Base-by-base conservation (phyloP, 2,113 vertebrate species). In the Phycodurus eques region DNA sequence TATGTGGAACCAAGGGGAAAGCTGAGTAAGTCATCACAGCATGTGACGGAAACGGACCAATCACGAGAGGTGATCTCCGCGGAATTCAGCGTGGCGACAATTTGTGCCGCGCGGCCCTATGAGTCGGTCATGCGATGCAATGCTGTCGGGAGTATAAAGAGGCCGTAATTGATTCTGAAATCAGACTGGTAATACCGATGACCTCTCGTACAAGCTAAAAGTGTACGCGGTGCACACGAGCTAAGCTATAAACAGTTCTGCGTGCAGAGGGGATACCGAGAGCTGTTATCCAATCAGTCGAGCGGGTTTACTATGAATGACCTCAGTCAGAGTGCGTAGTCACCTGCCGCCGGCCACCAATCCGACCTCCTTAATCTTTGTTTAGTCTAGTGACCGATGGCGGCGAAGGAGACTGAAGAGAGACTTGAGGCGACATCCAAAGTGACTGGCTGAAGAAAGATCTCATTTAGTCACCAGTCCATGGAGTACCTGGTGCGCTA, bases 371-470 rank as follows among this genome's bases (percentile, higher is more conserved):
- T 33, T 83, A 85, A 88, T 87, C 78, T 78, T 11, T 72, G 65
- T 71, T 66, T 75, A 74, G 72, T 84, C 76, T 54, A 71, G 83
- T 81, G 81, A 84, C 81, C 63, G n/a, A 69, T 54, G 71, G 47
- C 49, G 1, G 17, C 17, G 51, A n/a, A n/a, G 51, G 51, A n/a
- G 8, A 73, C 7, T 51, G 49, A 74, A 35, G 33, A 5, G 42
- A 77, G 53, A 66, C 31, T 20, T 1, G 17, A 60, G 5, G 54
- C 63, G 60, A 75, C 67, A 70, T 59, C 67, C 51, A 62, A 53
- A 75, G 77, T 67, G 71, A 75, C 15, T 5, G 56, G 20, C 27
- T 1, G 11, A 65, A 67, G 2, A 67, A 67, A 66, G 56, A 43
- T 19, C 57, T 76, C 60, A 65, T 60, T 61, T 54, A 56, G 70